Conservation (phyloP, 2,888 invertebrate species). For the Onthophagus sagittarius region DNA sequence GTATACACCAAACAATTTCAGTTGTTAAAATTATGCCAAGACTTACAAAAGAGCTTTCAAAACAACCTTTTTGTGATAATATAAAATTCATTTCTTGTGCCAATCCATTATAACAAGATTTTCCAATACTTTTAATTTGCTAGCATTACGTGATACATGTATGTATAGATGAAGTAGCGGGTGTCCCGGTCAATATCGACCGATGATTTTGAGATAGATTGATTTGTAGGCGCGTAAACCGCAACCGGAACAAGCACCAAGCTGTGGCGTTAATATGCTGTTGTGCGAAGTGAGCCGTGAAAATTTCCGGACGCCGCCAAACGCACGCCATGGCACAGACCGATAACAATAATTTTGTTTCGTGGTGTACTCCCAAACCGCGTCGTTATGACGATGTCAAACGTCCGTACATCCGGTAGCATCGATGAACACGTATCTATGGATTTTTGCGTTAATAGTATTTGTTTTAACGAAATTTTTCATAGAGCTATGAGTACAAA, state of each 20-base stretch:
- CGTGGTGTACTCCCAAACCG: neutral
- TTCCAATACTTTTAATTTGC: neutral
- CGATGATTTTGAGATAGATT: neutral
- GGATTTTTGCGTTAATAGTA: no score
- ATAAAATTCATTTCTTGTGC: no score
- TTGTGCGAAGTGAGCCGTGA: neutral
- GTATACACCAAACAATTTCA: no score
- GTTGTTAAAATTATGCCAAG: no score
- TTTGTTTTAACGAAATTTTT: neutral
- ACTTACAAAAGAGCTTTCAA: no score
- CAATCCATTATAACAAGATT: no score
- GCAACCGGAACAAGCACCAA: neutral
- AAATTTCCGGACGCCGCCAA: neutral
- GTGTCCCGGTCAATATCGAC: neutral
- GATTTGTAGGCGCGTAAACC: neutral
- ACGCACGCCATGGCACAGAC: neutral
- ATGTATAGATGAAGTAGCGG: neutral
- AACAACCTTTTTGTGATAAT: no score
- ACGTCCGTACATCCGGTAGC: neutral
- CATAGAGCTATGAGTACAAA: neutral
- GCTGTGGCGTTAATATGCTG: neutral
- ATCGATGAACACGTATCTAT: no score
- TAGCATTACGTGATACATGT: neutral
- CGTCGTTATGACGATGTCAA: neutral
- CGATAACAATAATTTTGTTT: neutral